phyloP scores from a whole-genome alignment of 2,888 invertebrate species.

The Eristalis tenax region DNA sequence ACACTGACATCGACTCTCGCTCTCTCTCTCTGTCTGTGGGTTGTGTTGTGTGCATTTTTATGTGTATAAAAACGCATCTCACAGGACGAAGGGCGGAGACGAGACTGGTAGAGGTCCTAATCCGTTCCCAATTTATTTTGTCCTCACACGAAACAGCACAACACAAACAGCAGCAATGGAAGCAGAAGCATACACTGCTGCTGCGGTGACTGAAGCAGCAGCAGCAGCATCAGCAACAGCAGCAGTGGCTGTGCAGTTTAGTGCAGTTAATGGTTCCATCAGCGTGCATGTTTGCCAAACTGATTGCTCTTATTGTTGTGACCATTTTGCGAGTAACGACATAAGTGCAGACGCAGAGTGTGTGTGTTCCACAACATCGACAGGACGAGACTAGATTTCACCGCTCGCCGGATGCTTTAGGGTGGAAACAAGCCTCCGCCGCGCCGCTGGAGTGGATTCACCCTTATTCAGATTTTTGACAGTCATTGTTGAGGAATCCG shows the following conservation, averaged over 20 bases:
- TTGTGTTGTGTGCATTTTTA: neutral
- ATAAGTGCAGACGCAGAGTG: neutral
- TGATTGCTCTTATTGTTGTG: slow-evolving; percentile 8
- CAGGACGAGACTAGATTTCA: neutral
- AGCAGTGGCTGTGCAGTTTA: neutral
- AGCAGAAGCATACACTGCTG: neutral
- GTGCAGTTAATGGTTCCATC: slow-evolving; percentile 1
- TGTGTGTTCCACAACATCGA: too few species aligned
- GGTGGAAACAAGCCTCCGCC: neutral
- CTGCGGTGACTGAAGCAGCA: neutral
- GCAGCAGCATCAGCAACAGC: neutral
- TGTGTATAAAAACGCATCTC: slow-evolving; percentile 1
- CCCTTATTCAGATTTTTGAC: neutral
- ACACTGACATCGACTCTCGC: neutral
- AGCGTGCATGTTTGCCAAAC: neutral
- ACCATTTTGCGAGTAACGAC: neutral
- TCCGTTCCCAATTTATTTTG: slow-evolving; percentile 12
- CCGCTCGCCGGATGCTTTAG: too few species aligned
- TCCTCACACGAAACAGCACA: neutral
- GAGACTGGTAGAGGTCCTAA: neutral
- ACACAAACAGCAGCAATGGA: neutral
- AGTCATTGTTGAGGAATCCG: neutral
- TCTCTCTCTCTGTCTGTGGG: neutral
- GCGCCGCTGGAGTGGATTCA: neutral
- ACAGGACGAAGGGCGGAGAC: neutral